Evolutionary conservation across 2,888 invertebrate species (phyloP).

Genomic region (Drosophila falleni): DNA sequence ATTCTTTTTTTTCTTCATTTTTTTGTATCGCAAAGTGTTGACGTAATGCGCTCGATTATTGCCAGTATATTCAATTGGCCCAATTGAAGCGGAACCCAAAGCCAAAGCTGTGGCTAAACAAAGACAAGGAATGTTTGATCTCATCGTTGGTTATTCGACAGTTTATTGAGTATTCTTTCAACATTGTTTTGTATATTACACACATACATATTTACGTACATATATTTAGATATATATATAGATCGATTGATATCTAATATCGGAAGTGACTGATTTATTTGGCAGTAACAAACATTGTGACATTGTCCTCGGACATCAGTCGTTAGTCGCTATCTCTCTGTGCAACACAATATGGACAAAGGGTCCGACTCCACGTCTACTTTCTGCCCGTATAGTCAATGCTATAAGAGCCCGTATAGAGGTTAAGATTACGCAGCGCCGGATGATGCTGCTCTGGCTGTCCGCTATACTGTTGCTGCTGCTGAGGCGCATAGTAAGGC

Average conservation of each 20-base stretch:
- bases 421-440: slow-evolving; percentile 89
- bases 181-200: slow-evolving; percentile 26
- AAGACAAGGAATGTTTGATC: slow-evolving; percentile 29
- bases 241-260: slow-evolving; percentile 48
- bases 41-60: slow-evolving; percentile 70
- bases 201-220: slow-evolving; percentile 49
- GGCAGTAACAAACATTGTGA: slow-evolving; percentile 68
- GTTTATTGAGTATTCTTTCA: slow-evolving; percentile 51
- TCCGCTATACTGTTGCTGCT: slow-evolving; percentile 84
- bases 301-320: slow-evolving; percentile 77
- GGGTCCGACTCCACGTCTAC: slow-evolving; percentile 48
- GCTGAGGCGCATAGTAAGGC: slow-evolving; percentile 80
- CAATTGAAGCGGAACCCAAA: slow-evolving; percentile 71
- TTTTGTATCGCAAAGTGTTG: slow-evolving; percentile 51
- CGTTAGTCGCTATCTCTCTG: slow-evolving; percentile 51
- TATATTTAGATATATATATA: slow-evolving; percentile 35
- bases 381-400: slow-evolving; percentile 90
- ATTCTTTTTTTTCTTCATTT: slow-evolving; percentile 59
- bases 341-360: slow-evolving; percentile 26
- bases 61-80: slow-evolving; percentile 50
- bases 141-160: slow-evolving; percentile 45
- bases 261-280: slow-evolving; percentile 78
- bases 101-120: slow-evolving; percentile 11
- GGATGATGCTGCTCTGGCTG: slow-evolving; percentile 90
- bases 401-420: slow-evolving; percentile 91